Conservation (phyloP, 2,113 vertebrate species). For the Actenoides hombroni region DNA sequence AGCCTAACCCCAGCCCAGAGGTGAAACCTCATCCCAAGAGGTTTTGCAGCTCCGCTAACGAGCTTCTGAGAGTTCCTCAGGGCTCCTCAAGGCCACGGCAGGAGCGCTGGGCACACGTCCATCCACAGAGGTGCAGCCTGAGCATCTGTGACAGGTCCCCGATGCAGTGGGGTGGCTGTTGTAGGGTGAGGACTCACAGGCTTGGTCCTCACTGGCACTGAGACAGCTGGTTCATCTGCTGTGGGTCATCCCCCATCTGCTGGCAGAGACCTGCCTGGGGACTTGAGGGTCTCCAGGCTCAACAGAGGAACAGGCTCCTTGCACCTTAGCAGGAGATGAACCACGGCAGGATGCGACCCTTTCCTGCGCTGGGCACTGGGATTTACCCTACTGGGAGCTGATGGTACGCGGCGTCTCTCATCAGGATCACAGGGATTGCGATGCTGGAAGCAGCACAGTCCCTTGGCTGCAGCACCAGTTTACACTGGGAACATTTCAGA, state of each 20-base stretch:
- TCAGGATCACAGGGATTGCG: fast-evolving
- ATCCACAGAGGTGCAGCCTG: neutral
- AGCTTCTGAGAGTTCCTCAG: neutral
- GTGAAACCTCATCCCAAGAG: neutral
- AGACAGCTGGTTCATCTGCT: too few relatives aligned
- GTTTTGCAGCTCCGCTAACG: neutral
- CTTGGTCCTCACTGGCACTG: fast-evolving
- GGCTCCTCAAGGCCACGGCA: neutral
- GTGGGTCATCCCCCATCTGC: neutral
- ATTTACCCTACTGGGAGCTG: neutral
- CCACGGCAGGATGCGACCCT: neutral
- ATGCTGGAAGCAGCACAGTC: neutral
- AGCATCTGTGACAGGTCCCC: neutral
- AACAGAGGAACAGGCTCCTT: fast-evolving
- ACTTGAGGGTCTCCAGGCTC: neutral
- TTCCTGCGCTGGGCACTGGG: neutral
- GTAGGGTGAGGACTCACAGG: neutral
- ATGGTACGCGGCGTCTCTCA: fast-evolving
- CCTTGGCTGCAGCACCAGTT: neutral
- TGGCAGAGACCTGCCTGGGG: fast-evolving
- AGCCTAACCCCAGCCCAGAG: neutral
- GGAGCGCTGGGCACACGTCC: fast-evolving
- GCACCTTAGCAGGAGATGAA: neutral
- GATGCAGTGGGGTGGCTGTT: fast-evolving
- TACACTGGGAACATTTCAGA: neutral